Evolutionary conservation across 2,888 invertebrate genomes (phyloP).

Genomic region (Cheilosia grossa): DNA sequence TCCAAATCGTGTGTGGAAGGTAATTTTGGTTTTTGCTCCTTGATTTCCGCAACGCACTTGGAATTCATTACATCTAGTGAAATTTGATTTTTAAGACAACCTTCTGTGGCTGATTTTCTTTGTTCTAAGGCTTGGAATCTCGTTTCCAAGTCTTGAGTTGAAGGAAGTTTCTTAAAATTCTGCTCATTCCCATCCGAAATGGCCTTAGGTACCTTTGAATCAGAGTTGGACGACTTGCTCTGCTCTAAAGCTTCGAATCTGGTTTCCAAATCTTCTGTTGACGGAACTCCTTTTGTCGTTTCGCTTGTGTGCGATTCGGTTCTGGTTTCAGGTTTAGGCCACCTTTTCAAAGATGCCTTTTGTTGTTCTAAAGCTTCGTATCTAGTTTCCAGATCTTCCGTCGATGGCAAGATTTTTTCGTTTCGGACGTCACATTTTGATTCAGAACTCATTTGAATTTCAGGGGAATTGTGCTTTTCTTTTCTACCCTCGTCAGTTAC

Average conservation of each 20-base stretch:
- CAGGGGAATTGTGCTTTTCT: neutral
- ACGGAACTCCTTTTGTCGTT: neutral
- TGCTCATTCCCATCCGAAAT: neutral
- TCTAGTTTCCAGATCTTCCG: constrained; percentile 78
- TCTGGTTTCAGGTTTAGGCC: neutral
- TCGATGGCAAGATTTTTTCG: constrained; percentile 73
- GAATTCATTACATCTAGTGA: too few species aligned
- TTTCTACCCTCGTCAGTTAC: neutral
- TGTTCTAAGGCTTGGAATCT: constrained; percentile 78
- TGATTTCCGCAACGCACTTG: too few species aligned
- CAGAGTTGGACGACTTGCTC: neutral
- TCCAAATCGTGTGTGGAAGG: constrained; percentile 80
- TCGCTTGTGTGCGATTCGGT: neutral
- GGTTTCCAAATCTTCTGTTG: constrained; percentile 2
- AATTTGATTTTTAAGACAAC: neutral
- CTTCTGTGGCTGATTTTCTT: neutral
- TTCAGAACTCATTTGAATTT: neutral
- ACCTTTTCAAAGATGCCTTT: constrained; percentile 10
- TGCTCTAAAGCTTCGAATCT: constrained; percentile 29
- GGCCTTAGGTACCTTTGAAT: constrained; percentile 9
- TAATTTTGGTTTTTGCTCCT: constrained; percentile 46
- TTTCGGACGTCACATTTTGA: neutral
- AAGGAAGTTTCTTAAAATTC: constrained; percentile 77
- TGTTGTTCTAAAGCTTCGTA: constrained; percentile 78
- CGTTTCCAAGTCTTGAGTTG: constrained; percentile 79